Conservation (phyloP, 2,113 vertebrate genomes). For the Zootoca vivipara region DNA sequence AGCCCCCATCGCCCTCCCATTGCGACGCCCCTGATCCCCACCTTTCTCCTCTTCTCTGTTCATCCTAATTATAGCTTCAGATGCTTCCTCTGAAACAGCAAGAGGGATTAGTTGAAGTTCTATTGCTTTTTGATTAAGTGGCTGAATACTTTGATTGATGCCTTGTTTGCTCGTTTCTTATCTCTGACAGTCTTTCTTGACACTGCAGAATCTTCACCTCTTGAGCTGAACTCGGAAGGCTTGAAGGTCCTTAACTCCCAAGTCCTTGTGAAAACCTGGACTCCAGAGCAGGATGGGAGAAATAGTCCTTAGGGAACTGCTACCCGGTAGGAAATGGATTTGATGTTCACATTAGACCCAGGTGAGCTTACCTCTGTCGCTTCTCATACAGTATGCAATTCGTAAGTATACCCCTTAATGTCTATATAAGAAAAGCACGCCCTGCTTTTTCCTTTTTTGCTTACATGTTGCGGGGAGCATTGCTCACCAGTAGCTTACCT, state of each 20-base stretch:
- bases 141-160: background rate
- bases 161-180: background rate
- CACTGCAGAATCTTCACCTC: rapidly evolving
- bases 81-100: slow-evolving; percentile 15
- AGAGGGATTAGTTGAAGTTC: background rate
- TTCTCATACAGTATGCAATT: background rate
- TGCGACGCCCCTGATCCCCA: too few species aligned
- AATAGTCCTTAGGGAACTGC: background rate
- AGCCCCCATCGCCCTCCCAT: too few species aligned
- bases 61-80: slow-evolving; percentile 4
- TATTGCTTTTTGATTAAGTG: slow-evolving; percentile 14
- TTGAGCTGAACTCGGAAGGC: background rate
- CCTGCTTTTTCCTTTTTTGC: background rate
- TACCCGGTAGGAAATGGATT: background rate
- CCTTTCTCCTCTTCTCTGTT: background rate
- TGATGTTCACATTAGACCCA: background rate
- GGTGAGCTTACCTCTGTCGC: background rate
- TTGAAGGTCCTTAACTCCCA: background rate
- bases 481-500: background rate
- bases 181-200: background rate
- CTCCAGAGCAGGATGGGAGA: background rate
- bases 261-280: background rate
- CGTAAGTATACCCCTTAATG: background rate
- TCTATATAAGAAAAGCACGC: background rate
- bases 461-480: background rate